Conservation (phyloP, 2,113 vertebrate species). For the Vireo altiloquus region DNA sequence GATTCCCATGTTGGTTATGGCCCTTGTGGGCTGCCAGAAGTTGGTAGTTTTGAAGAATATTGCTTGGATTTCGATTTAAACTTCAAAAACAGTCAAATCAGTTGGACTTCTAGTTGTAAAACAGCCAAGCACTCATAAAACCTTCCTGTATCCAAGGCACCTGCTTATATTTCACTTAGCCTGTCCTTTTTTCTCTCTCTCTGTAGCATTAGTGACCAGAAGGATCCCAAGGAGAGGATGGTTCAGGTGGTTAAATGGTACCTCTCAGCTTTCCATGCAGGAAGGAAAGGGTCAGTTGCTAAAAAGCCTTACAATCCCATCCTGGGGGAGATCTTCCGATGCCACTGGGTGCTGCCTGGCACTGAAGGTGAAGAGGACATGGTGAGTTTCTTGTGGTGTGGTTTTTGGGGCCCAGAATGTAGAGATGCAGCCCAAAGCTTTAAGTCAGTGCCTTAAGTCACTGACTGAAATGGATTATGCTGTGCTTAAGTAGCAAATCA, state of each 20-base stretch:
- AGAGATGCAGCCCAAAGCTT: neutral
- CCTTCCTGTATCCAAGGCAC: neutral
- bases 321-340: slow-evolving; percentile 94
- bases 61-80: neutral
- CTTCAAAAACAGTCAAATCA: neutral
- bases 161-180: neutral
- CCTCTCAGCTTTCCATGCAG: slow-evolving; percentile 98
- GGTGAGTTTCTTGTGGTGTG: slow-evolving; percentile 60
- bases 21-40: neutral
- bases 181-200: neutral
- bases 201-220: slow-evolving; percentile 90
- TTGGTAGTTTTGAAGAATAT: neutral
- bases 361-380: slow-evolving; percentile 81
- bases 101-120: neutral
- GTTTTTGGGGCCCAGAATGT: neutral
- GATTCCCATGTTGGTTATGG: neutral
- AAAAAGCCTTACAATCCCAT: slow-evolving; percentile 99
- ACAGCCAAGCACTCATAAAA: neutral
- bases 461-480: neutral
- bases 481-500: neutral
- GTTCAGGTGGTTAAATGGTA: slow-evolving; percentile 97
- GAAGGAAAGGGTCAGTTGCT: slow-evolving; percentile 96
- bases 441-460: neutral
- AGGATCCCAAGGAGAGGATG: slow-evolving; percentile 91
- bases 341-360: slow-evolving; percentile 89